These are phyloP conservation scores for Kryptolebias marmoratus DNA, from an alignment of 2,113 vertebrate species.

Conservation along the genomic window DNA sequence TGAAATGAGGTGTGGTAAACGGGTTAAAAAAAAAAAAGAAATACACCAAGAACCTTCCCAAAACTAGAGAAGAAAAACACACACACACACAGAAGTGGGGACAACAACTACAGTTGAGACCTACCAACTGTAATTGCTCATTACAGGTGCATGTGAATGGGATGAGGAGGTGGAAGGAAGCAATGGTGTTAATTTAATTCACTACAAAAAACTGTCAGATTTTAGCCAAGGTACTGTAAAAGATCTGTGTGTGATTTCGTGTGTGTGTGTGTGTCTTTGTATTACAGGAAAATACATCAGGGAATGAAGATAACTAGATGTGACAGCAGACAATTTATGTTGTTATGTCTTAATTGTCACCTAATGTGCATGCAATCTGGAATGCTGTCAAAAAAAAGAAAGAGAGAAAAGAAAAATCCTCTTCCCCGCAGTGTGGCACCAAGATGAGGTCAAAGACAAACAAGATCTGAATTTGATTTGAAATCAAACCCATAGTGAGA, in stretches of 20 bases:
- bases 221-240: slow-evolving; percentile 42
- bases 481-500: slow-evolving; percentile 16
- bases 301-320: slow-evolving; percentile 75
- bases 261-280: slow-evolving; percentile 41
- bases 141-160: slow-evolving; percentile 63
- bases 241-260: not conserved
- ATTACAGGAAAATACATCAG: slow-evolving; percentile 52
- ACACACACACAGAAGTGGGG: slow-evolving; percentile 10
- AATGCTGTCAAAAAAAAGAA: slow-evolving; percentile 66
- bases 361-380: slow-evolving; percentile 80
- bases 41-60: slow-evolving; percentile 46
- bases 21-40: slow-evolving; percentile 41
- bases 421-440: slow-evolving; percentile 38
- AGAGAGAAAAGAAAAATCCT: slow-evolving; percentile 53
- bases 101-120: slow-evolving; percentile 71
- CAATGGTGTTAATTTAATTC: slow-evolving; percentile 62
- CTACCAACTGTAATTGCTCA: slow-evolving; percentile 67
- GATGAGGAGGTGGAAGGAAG: slow-evolving; percentile 46
- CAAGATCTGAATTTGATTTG: slow-evolving; percentile 19
- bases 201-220: slow-evolving; percentile 59
- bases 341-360: slow-evolving; percentile 84
- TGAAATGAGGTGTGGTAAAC: slow-evolving; percentile 84
- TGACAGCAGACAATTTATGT: slow-evolving; percentile 81
- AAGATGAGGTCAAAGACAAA: slow-evolving; percentile 30
- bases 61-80: slow-evolving; percentile 18